These are phyloP conservation scores for Trachelus iudaicus DNA, from an alignment of 2,888 invertebrate species.

Conservation along the genomic window DNA sequence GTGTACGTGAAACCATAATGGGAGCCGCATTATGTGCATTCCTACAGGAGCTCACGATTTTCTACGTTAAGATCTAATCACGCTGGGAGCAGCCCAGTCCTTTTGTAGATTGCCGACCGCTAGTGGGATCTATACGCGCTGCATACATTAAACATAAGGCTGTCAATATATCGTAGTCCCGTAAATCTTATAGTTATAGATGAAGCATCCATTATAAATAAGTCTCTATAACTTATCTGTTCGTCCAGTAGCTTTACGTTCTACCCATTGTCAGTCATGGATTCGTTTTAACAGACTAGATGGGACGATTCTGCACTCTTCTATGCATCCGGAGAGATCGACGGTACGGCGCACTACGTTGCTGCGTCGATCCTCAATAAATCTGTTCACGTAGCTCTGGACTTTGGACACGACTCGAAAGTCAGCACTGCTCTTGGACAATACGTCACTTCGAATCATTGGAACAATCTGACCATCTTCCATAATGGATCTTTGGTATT, in stretches of 20 bases:
- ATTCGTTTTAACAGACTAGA: conserved; percentile 73
- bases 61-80: background rate
- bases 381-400: conserved; percentile 86
- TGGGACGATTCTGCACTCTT: conserved; percentile 93
- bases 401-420: conserved; percentile 84
- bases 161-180: background rate
- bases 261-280: background rate
- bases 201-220: background rate
- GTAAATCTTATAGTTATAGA: background rate
- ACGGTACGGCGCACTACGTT: conserved; percentile 89
- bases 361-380: conserved; percentile 87
- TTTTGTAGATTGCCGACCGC: background rate
- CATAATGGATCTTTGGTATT: conserved; percentile 80
- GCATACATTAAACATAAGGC: background rate
- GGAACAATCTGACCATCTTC: conserved; percentile 91
- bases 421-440: conserved; percentile 76
- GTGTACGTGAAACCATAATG: conserved; percentile 3
- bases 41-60: background rate
- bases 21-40: background rate
- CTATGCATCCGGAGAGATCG: conserved; percentile 92
- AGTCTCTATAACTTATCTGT: background rate
- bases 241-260: background rate
- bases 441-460: conserved; percentile 78
- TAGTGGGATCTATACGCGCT: background rate
- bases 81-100: background rate